phyloP scores from a whole-genome alignment of 2,888 invertebrate genomes.

The Meta bourneti region DNA sequence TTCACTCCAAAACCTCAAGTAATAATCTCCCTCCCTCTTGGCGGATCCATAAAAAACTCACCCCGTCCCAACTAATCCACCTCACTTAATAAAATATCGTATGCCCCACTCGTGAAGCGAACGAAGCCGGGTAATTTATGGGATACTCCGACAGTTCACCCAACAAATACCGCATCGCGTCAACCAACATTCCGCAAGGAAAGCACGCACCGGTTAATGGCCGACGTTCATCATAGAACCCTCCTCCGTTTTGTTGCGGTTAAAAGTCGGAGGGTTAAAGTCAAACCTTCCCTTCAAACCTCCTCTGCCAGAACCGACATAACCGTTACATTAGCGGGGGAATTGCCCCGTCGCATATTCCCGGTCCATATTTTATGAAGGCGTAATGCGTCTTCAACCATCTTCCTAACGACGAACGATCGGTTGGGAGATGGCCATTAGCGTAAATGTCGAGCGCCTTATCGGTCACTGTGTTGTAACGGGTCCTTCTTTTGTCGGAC shows the following conservation, averaged over 20 bases:
- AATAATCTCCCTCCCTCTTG: too few species aligned
- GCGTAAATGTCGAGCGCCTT: conserved; percentile 27
- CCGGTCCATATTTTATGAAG: conserved; percentile 41
- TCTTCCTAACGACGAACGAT: background rate
- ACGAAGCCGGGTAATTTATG: background rate
- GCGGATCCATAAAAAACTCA: background rate
- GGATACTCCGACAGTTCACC: background rate
- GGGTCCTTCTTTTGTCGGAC: background rate
- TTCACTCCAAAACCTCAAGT: background rate
- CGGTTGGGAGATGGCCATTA: conserved; percentile 14
- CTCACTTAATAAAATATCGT: background rate
- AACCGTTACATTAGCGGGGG: conserved; percentile 30
- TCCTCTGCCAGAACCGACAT: conserved; percentile 5
- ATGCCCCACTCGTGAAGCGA: background rate
- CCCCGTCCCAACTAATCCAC: background rate
- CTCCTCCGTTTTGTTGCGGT: conserved; percentile 4
- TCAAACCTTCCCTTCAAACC: conserved; percentile 21
- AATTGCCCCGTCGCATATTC: conserved; percentile 5
- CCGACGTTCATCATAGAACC: conserved; percentile 1
- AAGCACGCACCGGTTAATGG: conserved; percentile 5
- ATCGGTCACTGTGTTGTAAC: conserved; percentile 10
- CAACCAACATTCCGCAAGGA: background rate
- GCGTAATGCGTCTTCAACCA: conserved; percentile 14
- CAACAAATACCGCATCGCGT: background rate
- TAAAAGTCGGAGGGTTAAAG: background rate